These are phyloP conservation scores for Sciurus vulgaris DNA, from an alignment of 2,797 vertebrate species.

Conservation along the genomic window DNA sequence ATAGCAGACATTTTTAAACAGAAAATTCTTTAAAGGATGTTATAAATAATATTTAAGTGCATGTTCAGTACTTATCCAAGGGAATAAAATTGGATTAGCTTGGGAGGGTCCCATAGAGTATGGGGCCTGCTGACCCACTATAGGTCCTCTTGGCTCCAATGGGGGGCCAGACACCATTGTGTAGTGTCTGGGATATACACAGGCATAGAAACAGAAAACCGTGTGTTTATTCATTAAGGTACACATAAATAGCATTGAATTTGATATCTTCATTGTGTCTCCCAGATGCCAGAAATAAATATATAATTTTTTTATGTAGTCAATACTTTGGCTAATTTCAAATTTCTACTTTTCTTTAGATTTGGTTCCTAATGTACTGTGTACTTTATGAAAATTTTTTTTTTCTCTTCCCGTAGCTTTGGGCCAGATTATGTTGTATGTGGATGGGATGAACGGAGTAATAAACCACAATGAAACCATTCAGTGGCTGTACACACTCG, in stretches of 20 bases:
- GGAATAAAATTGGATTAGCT: not conserved
- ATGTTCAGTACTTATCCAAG: not conserved
- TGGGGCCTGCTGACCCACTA: not conserved
- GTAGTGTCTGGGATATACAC: not conserved
- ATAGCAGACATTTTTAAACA: not conserved
- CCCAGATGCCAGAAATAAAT: not conserved
- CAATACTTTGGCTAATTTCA: not conserved
- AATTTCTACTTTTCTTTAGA: not conserved
- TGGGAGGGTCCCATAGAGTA: not conserved
- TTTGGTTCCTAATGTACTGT: not conserved
- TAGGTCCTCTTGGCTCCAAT: not conserved
- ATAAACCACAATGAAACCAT: conserved; percentile 97
- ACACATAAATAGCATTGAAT: not conserved
- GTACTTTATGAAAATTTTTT: conserved; percentile 49
- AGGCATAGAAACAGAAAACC: not conserved
- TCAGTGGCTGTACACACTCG: conserved; percentile 97
- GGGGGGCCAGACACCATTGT: not conserved
- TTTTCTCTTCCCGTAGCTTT: conserved; percentile 90
- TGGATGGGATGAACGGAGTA: conserved; percentile 99
- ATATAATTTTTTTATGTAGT: not conserved
- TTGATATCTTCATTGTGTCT: conserved; percentile 19
- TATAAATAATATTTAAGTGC: not conserved
- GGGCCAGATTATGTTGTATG: conserved; percentile 98
- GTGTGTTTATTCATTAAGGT: not conserved
- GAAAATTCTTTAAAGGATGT: conserved; percentile 17